Base-by-base conservation (phyloP, 2,113 vertebrate genomes). In the Chamaetylas fuelleborni region DNA sequence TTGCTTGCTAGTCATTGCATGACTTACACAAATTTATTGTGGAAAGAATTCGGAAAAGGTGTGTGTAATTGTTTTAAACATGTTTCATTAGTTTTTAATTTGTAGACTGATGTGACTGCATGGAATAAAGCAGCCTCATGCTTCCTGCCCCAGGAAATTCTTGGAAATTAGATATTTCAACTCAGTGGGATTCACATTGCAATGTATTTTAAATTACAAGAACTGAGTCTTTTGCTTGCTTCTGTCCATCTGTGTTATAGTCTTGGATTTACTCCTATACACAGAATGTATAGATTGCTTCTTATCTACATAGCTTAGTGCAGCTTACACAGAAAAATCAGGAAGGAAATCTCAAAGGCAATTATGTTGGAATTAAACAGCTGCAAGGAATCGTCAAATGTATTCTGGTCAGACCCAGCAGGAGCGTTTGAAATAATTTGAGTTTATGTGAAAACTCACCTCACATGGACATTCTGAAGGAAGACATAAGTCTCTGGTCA, bases 121-220 rank as follows among this genome's bases (percentile, higher is more conserved):
- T 51, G 66, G 81, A 92, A 89, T 81, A 91, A 87, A 94, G 71
- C 36, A 14, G 87, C 76, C 76, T 92, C 92, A 56, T 62, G 77
- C 56, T 82, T 92, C 64, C 65, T 66, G 86, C 89, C 65, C 48
- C 76, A 95, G 96, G 92, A 95, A 95, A 95, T 92, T 83, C 78
- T 84, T 79, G 72, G 80, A 95, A 95, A 94, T 92, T 15, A 92
- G 79, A 2, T 76, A 72, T 92, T 95, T 94, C 76, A 93, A 29
- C 90, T 92, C 90, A 79, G 76, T 94, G 72, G 92, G 92, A 79
- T 61, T 81, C 92, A 78, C 56, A 81, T 11, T 67, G 77, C 65
- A 94, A 92, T 88, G 90, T 91, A 90, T 94, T 96, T 92, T 89
- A 88, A 97, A 93, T 96, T 66, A 81, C 54, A 88, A 77, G 58